Conservation (phyloP, 53 echinoderm and acorn worm species). For the Pentamera pediparva region DNA sequence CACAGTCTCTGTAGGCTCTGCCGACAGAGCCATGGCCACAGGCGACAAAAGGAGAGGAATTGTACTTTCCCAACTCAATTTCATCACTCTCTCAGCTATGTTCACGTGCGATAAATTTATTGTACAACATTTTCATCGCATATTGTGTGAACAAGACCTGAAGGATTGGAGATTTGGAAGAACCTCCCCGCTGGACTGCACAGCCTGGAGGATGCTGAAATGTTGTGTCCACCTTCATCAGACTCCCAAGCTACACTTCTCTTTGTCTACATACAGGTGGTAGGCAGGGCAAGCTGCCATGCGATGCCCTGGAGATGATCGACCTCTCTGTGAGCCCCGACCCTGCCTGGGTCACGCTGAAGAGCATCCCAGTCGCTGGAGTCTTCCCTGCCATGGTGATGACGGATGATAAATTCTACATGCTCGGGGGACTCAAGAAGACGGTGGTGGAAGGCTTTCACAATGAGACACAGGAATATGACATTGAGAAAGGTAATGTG, state of each 20-base stretch:
- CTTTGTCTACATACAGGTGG: conserved; percentile 59
- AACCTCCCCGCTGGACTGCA: too few relatives aligned
- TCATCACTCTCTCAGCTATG: too few relatives aligned
- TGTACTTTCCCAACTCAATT: too few relatives aligned
- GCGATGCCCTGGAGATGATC: conserved; percentile 67
- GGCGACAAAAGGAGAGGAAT: too few relatives aligned
- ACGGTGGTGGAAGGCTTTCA: conserved; percentile 58
- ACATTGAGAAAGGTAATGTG: conserved; percentile 80
- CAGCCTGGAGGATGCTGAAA: too few relatives aligned
- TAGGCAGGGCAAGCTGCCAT: conserved; percentile 69
- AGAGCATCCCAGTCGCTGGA: conserved; percentile 59
- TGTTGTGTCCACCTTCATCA: neutral
- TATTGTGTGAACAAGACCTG: neutral
- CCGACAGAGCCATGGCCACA: too few relatives aligned
- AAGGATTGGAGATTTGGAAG: neutral
- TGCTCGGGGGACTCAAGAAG: conserved; percentile 80
- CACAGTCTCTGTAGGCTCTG: too few relatives aligned
- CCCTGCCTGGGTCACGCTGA: conserved; percentile 64
- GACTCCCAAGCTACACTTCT: neutral
- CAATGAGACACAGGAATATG: conserved; percentile 71
- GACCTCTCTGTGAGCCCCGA: conserved; percentile 58
- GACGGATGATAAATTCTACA: conserved; percentile 72
- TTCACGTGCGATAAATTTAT: neutral
- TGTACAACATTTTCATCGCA: neutral
- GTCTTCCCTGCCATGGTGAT: conserved; percentile 64